Evolutionary conservation across 2,888 invertebrate species (phyloP).

Genomic region (Iselma pallidipennis): DNA sequence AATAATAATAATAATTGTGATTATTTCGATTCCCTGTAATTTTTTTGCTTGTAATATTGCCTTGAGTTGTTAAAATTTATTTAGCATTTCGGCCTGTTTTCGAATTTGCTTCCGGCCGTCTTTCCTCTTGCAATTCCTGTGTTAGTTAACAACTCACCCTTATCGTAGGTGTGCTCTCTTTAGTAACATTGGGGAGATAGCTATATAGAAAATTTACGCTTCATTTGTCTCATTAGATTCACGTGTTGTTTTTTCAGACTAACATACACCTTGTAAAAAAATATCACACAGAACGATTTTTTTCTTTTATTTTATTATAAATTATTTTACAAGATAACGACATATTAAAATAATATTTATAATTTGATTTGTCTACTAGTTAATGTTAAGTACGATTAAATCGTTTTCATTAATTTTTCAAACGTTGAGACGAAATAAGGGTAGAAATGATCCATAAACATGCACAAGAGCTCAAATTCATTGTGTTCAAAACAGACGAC

Average conservation of each 20-base stretch:
- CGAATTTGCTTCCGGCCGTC: constrained; percentile 5
- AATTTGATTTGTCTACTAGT: constrained; percentile 24
- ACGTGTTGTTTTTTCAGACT: constrained; percentile 2
- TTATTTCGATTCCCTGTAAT: background rate
- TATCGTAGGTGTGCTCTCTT: constrained; percentile 14
- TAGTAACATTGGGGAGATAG: constrained; percentile 4
- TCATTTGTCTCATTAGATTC: constrained; percentile 16
- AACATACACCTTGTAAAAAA: too few species aligned
- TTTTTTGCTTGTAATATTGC: background rate
- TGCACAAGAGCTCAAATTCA: background rate
- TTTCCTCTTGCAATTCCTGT: constrained; percentile 5
- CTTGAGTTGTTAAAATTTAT: constrained; percentile 4
- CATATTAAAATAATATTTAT: constrained; percentile 16
- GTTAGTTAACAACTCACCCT: constrained; percentile 10
- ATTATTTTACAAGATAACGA: constrained; percentile 17
- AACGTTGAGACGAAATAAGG: background rate
- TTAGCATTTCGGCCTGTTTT: constrained; percentile 11
- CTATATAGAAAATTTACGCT: constrained; percentile 8
- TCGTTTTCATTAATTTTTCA: constrained; percentile 10
- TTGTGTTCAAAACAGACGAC: background rate
- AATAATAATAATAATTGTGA: too few species aligned
- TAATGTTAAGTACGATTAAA: constrained; percentile 14
- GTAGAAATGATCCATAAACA: background rate
- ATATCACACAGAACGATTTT: background rate
- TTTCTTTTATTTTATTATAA: background rate